Base-by-base conservation (phyloP, 2,113 vertebrate species). In the Syngnathoides biaculeatus region DNA sequence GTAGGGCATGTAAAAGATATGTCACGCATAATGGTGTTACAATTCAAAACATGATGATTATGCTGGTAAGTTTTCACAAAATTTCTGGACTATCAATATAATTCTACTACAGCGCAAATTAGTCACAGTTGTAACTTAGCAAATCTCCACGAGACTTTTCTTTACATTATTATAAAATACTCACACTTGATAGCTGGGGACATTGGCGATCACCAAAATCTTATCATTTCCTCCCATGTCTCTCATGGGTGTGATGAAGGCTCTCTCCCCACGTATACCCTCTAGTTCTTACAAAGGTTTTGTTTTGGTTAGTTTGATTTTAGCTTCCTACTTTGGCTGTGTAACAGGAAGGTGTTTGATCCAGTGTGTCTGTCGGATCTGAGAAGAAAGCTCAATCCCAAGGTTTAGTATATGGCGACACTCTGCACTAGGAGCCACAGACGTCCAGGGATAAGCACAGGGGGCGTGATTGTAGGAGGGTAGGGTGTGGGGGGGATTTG, bases 221-320 rank as follows among this genome's bases (percentile, higher is more conserved):
- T 81, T 91, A 68, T 91, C 90, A 52, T 92, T 90, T 67, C 88
- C 83, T 68, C 88, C 85, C 89, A 88, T 92, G 72, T 85, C 81
- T 73, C 69, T 95, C 79, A 92, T 93, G 76, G 74, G 74, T 64
- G 58, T 40, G 70, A 71, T 78, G 71, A 57, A 75, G 73, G 35
- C 64, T 1, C 67, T 57, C 65, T 74, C 52, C 40, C 74, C 75
- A 74, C 73, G 62, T 65, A 65, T 71, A 53, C 35, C 39, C 17
- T 72, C 47, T 7, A 24, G 38, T 38, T 71, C 47, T 38, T 57
- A 60, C 1, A 0, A 38, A 42, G 40, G 35, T 69, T 38, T 50
- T 22, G 4, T 14, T 13, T 48, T 9, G 39, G 4, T 9, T 48
- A 5, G 19, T 40, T 10, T 15, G 45, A 69, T 55, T 68, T 10